Base-by-base conservation (phyloP, 1,140 invertebrate species). In the Nylanderia fulva region DNA sequence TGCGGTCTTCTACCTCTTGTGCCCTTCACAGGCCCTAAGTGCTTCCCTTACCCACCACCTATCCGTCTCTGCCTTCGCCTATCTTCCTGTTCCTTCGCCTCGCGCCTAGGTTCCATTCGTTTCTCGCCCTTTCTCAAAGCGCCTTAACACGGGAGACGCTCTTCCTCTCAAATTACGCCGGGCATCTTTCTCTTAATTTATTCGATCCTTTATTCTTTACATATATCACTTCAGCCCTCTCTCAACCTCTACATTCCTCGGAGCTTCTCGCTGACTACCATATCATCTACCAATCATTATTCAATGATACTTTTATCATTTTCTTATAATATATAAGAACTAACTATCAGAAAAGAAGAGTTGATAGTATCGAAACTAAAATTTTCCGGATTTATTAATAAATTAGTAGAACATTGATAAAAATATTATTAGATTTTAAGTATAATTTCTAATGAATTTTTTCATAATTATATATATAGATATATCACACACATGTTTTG, bases 1-100 rank as follows among this genome's bases (percentile, higher is more conserved):
- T 86, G 84, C 86, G 90, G 87, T 85, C 84, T 74, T 71, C 75
- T 77, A 60, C 60, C 68, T 85, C 79, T 69, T 58, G 75, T 72
- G 61, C 79, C 82, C 84, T 82, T 84, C 72, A 56, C 68, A 21
- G 21, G n/a, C 45, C 45, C 83, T 52, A 39, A 77, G 58, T 56
- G 63, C 83, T 77, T 61, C 39, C 60, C 60, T 60, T 54, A 74
- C 72, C 80, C 71, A 79, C 68, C 33, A 56, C 69, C 76, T 87
- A 84, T 85, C 75, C 86, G 66, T 88, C 77, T 82, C 77, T 86
- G 61, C 71, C 85, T 76, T 86, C 82, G 56, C 72, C 80, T 76
- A 79, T 74, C 77, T 68, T 75, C 24, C 54, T 74, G 48, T 64
- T 48, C 54, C 36, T 60, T 69, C 61, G 54, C 58, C 52, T 79